A percentile compares a stretch with the other conserved stretches of the same genome.
phyloP scores from a whole-genome alignment of 2,797 vertebrate genomes.

The Falco peregrinus region DNA sequence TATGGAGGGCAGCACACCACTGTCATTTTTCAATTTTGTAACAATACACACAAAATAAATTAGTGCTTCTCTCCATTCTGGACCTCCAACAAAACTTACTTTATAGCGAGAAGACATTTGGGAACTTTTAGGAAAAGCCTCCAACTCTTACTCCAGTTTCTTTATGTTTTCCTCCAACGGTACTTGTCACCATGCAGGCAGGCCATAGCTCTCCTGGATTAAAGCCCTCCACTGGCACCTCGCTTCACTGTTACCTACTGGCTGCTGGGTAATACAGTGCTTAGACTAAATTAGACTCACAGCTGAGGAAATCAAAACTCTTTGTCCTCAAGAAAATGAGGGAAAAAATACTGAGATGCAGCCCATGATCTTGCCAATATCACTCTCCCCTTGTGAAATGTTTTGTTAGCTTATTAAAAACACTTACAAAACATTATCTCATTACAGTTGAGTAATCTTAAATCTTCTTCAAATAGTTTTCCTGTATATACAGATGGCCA shows the following conservation, averaged over 20 bases:
- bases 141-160: background rate
- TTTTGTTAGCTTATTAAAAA: background rate
- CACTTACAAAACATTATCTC: background rate
- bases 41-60: background rate
- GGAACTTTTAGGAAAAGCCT: accelerated
- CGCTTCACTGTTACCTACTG: background rate
- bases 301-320: background rate
- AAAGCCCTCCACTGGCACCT: background rate
- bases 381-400: background rate
- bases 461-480: background rate
- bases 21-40: background rate
- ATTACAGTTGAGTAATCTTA: background rate
- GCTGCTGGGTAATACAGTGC: background rate
- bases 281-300: background rate
- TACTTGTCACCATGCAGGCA: background rate
- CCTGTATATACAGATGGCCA: background rate
- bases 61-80: background rate
- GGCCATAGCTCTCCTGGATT: background rate
- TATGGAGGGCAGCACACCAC: background rate
- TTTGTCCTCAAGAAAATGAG: background rate
- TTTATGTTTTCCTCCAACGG: background rate
- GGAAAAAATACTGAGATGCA: background rate
- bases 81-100: background rate
- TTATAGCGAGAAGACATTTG: background rate
- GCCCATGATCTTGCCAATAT: background rate